Evolutionary conservation across 2,888 invertebrate species (phyloP).

Genomic region (Charanyca ferruginea): DNA sequence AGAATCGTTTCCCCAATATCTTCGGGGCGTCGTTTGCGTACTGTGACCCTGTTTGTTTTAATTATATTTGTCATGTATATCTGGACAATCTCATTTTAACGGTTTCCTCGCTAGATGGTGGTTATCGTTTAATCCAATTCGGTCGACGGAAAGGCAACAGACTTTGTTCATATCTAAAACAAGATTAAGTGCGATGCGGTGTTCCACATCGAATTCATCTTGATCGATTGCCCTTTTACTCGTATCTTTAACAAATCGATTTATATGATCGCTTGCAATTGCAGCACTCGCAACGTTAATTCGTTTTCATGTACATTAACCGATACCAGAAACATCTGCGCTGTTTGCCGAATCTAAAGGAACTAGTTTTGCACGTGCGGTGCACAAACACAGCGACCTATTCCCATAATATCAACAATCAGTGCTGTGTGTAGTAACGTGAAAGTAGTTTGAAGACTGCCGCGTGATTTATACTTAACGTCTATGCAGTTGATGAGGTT

Average conservation of each 20-base stretch:
- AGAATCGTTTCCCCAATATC: slow-evolving; percentile 66
- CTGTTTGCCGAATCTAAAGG: slow-evolving; percentile 68
- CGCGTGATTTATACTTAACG: slow-evolving; percentile 60
- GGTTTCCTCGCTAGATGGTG: slow-evolving; percentile 51
- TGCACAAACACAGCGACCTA: slow-evolving; percentile 52
- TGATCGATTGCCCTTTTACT: slow-evolving; percentile 81
- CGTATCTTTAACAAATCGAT: slow-evolving; percentile 80
- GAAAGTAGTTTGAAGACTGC: slow-evolving; percentile 64
- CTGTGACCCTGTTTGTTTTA: slow-evolving; percentile 58
- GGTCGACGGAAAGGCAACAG: slow-evolving; percentile 58
- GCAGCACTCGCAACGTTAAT: slow-evolving; percentile 72
- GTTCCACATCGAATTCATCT: slow-evolving; percentile 74
- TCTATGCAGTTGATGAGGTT: slow-evolving; percentile 72
- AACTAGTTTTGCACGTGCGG: slow-evolving; percentile 70
- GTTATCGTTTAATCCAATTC: slow-evolving; percentile 65
- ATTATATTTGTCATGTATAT: slow-evolving; percentile 57
- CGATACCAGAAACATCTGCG: slow-evolving; percentile 69
- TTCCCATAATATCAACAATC: slow-evolving; percentile 62
- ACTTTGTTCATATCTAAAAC: slow-evolving; percentile 73
- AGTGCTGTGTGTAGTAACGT: slow-evolving; percentile 53
- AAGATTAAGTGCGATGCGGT: slow-evolving; percentile 72
- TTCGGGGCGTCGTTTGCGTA: slow-evolving; percentile 64
- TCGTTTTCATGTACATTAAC: slow-evolving; percentile 71
- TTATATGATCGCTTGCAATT: slow-evolving; percentile 76
- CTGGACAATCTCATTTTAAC: slow-evolving; percentile 42